A percentile compares a stretch with the other conserved stretches of the same genome.
phyloP scores from a whole-genome alignment of 2,797 vertebrate genomes.

The Gymnocypris eckloni region DNA sequence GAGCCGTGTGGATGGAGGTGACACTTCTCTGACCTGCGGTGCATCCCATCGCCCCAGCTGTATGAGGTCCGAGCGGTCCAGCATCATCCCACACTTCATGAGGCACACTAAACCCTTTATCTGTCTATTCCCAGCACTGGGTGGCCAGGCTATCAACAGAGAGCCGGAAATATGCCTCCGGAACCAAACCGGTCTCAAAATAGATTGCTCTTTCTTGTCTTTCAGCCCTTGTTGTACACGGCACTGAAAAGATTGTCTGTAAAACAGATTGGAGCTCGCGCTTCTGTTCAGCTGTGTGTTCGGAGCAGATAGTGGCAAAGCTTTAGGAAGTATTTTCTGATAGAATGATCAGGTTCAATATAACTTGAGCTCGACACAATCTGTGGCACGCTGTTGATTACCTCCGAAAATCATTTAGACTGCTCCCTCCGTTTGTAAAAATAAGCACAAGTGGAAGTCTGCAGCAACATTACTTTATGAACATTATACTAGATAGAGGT shows the following conservation, averaged over 20 bases:
- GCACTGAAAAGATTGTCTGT: conserved; percentile 20
- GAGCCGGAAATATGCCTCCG: conserved; percentile 7
- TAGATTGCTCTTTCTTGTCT: conserved; percentile 40
- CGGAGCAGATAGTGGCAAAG: conserved; percentile 8
- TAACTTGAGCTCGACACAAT: neutral
- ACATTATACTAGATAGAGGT: neutral
- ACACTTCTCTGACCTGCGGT: neutral
- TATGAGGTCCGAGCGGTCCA: conserved; percentile 8
- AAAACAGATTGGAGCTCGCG: neutral
- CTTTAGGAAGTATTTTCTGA: neutral
- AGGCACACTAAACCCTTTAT: conserved; percentile 47
- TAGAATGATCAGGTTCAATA: conserved; percentile 2
- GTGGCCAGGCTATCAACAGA: conserved; percentile 22
- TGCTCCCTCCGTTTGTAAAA: neutral
- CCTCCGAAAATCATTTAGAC: neutral
- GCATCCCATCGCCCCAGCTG: neutral
- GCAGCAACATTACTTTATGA: neutral
- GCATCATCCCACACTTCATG: conserved; percentile 17
- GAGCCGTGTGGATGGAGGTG: neutral
- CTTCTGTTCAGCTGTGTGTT: conserved; percentile 3
- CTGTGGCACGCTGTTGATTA: neutral
- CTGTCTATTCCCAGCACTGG: conserved; percentile 28
- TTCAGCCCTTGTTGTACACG: conserved; percentile 19
- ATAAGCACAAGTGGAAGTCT: neutral
- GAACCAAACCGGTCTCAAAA: conserved; percentile 33